phyloP scores from a whole-genome alignment of 2,797 vertebrate species.

The Silurus aristotelis region DNA sequence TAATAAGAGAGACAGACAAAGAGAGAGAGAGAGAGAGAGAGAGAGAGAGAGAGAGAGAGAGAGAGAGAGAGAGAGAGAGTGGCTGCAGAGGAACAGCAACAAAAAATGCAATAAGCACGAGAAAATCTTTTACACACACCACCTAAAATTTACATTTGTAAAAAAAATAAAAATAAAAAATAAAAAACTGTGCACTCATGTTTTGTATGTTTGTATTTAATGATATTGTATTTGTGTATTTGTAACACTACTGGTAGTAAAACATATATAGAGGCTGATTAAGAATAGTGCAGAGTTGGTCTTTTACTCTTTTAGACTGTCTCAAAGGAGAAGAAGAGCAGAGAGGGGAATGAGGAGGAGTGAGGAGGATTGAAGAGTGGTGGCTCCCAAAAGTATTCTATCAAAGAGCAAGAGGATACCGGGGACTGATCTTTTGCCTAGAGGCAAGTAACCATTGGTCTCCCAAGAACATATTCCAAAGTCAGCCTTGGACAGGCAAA shows the following conservation, averaged over 20 bases:
- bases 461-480: slow-evolving; percentile 84
- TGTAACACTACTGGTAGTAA: not conserved
- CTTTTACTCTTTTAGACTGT: slow-evolving; percentile 34
- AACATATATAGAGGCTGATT: slow-evolving; percentile 42
- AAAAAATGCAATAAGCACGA: slow-evolving; percentile 41
- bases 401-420: slow-evolving; percentile 81
- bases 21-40: no score
- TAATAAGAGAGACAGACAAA: no score
- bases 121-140: slow-evolving; percentile 43
- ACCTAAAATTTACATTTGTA: slow-evolving; percentile 37
- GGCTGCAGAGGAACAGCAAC: slow-evolving; percentile 23
- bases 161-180: not conserved
- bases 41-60: no score
- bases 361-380: slow-evolving; percentile 52
- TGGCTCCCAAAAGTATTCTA: slow-evolving; percentile 82
- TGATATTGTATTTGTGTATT: not conserved
- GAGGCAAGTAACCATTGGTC: slow-evolving; percentile 80
- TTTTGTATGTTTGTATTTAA: not conserved
- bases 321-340: slow-evolving; percentile 32
- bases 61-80: no score
- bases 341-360: slow-evolving; percentile 43
- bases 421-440: slow-evolving; percentile 81
- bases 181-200: slow-evolving; percentile 26
- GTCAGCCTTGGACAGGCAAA: slow-evolving; percentile 80
- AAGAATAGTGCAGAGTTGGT: slow-evolving; percentile 42